Conservation (phyloP, 2,888 invertebrate genomes). For the Pollenia angustigena region DNA sequence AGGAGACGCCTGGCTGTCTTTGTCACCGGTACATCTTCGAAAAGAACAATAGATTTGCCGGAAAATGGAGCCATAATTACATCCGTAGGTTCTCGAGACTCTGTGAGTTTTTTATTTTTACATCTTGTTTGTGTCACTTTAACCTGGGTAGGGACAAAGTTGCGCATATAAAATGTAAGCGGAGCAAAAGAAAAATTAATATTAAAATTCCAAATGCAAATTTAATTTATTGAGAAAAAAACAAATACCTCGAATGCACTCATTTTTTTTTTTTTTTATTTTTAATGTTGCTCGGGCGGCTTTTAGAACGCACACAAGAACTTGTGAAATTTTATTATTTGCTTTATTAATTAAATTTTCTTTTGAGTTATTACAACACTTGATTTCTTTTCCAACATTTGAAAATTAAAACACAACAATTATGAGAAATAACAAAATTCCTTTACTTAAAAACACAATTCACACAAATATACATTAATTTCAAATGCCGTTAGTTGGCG, state of each 20-base stretch:
- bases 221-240: neutral
- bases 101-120: slow-evolving; percentile 81
- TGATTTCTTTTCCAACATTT: slow-evolving; percentile 8
- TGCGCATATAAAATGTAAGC: neutral
- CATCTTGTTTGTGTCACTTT: slow-evolving; percentile 82
- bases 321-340: neutral
- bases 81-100: slow-evolving; percentile 81
- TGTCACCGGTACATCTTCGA: slow-evolving; percentile 87
- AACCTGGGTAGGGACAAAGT: slow-evolving; percentile 74
- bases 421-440: neutral
- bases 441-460: slow-evolving; percentile 20
- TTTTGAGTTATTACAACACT: neutral
- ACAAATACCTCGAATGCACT: slow-evolving; percentile 83
- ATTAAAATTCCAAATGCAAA: slow-evolving; percentile 29
- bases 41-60: slow-evolving; percentile 88
- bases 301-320: neutral
- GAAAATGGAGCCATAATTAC: slow-evolving; percentile 88
- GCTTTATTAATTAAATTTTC: neutral
- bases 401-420: slow-evolving; percentile 33
- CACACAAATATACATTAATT: slow-evolving; percentile 36
- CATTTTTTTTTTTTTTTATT: no score
- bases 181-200: neutral
- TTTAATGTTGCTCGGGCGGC: neutral
- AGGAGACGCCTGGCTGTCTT: slow-evolving; percentile 85
- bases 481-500: slow-evolving; percentile 67